A percentile compares a stretch with the other conserved stretches of the same genome.
Conservation (phyloP, 2,888 invertebrate genomes). For the Xanthorhoe spadicearia region DNA sequence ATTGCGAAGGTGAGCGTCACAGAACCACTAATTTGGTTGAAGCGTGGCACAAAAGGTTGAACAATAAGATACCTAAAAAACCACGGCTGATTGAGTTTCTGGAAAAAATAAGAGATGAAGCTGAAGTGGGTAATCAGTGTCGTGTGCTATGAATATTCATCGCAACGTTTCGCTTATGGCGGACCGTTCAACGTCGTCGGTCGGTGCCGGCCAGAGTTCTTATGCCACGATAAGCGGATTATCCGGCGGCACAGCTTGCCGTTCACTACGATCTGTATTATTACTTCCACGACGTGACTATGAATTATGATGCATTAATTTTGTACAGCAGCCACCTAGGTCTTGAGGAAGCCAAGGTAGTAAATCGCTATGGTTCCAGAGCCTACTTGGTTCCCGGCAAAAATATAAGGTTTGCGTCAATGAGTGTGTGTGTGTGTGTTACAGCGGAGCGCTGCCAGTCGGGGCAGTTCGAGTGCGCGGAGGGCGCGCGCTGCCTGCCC, state of each 20-base stretch:
- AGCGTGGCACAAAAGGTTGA: too few species aligned
- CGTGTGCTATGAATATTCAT: neutral
- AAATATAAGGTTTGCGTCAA: neutral
- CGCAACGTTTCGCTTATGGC: neutral
- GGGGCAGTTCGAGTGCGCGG: constrained; percentile 84
- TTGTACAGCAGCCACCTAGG: neutral
- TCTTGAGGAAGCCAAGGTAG: neutral
- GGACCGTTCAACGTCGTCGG: neutral
- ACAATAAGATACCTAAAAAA: too few species aligned
- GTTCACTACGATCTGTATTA: neutral
- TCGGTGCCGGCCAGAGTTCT: neutral
- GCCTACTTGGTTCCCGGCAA: neutral
- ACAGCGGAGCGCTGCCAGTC: constrained; percentile 53
- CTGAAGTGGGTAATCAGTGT: too few species aligned
- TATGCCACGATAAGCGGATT: too few species aligned
- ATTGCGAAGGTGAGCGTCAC: too few species aligned
- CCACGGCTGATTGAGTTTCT: too few species aligned
- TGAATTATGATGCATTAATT: neutral
- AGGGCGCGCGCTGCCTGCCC: constrained; percentile 86
- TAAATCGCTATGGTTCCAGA: neutral
- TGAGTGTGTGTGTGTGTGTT: neutral
- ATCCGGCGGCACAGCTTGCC: neutral
- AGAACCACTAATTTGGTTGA: too few species aligned
- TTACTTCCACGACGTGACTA: neutral
- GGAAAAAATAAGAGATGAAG: too few species aligned